A percentile compares a stretch with the other conserved stretches of the same genome.
These are phyloP conservation scores for Leptinotarsa lineolata DNA, from an alignment of 1,140 invertebrate species.

Conservation along the genomic window DNA sequence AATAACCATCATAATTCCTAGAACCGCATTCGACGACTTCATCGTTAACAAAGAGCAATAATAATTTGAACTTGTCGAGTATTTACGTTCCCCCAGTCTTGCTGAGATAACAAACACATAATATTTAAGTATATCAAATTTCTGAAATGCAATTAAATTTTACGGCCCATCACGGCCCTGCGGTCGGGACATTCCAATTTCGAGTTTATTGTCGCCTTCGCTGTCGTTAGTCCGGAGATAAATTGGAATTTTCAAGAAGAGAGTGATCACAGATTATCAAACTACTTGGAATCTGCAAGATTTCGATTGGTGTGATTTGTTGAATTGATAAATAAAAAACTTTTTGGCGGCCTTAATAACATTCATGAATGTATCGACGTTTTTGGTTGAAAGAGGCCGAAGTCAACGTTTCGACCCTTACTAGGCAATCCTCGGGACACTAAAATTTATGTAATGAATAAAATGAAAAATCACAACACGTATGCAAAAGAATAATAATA, in stretches of 20 bases:
- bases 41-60: conserved; percentile 6
- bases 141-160: conserved; percentile 7
- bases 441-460: too few relatives aligned
- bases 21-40: not conserved
- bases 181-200: conserved; percentile 5
- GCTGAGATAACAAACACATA: conserved; percentile 6
- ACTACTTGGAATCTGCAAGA: too few relatives aligned
- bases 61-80: conserved; percentile 1
- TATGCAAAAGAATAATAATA: too few relatives aligned
- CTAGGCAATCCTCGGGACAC: too few relatives aligned
- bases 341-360: too few relatives aligned
- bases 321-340: too few relatives aligned
- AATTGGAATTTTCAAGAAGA: not conserved
- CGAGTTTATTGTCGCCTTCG: not conserved
- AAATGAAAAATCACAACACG: too few relatives aligned
- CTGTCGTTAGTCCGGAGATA: not conserved
- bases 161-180: not conserved
- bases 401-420: too few relatives aligned
- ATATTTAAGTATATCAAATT: conserved; percentile 9
- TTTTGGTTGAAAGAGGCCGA: too few relatives aligned
- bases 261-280: too few relatives aligned
- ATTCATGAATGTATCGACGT: too few relatives aligned
- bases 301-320: too few relatives aligned
- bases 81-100: conserved; percentile 4
- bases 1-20: not conserved